These are phyloP conservation scores for Hemicrepidius hirtus DNA, from an alignment of 2,888 invertebrate species.

Conservation along the genomic window DNA sequence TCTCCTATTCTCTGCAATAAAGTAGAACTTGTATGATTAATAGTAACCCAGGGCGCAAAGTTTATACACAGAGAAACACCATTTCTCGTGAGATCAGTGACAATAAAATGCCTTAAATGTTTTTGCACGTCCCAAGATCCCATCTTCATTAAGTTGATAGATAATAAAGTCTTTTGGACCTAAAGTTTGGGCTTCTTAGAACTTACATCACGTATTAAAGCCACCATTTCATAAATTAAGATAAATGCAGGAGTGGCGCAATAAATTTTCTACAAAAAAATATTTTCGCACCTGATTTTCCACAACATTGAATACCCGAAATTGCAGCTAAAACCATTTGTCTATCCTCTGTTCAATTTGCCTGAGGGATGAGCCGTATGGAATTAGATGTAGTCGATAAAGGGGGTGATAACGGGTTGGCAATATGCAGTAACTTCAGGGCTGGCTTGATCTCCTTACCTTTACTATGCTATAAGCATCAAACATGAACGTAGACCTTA, in stretches of 20 bases:
- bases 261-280: background rate
- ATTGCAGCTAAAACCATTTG: constrained; percentile 34
- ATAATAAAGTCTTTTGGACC: constrained; percentile 17
- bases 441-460: constrained; percentile 45
- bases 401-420: constrained; percentile 37
- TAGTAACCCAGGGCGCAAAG: too few species aligned
- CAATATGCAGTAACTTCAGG: constrained; percentile 45
- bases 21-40: too few species aligned
- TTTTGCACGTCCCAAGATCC: constrained; percentile 14
- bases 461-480: constrained; percentile 33
- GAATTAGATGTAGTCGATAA: constrained; percentile 45
- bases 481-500: constrained; percentile 12
- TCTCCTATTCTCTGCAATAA: too few species aligned
- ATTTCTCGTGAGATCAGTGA: constrained; percentile 6
- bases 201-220: background rate
- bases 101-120: constrained; percentile 12
- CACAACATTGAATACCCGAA: background rate
- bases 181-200: background rate
- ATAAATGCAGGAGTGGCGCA: background rate
- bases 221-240: constrained; percentile 5
- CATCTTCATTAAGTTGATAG: constrained; percentile 28
- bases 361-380: constrained; percentile 31
- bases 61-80: background rate
- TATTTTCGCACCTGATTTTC: background rate
- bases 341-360: constrained; percentile 37